Evolutionary conservation across 64 coral and sea anemone genomes (phyloP), one percentile per base, ranked within the genome.

Genomic region (Montipora capricornis): DNA sequence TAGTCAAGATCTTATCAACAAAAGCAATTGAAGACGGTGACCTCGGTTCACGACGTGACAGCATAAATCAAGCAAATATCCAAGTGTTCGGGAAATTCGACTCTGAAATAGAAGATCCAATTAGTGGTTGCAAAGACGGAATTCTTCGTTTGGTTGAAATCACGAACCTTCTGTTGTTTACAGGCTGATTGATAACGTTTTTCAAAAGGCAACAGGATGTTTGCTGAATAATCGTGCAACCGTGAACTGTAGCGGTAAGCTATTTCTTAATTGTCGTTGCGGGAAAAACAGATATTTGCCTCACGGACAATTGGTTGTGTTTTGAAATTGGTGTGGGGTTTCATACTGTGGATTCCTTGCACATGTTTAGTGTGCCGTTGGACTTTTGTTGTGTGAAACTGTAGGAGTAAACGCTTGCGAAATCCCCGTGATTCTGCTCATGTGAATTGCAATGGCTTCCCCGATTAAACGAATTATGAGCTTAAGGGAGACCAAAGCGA

Each of bases 401-500:
- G 6, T 46, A 16, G 44, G 17, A 51, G 16, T 14, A 14, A 82
- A 82, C 52, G 81, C 17, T 3, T 20, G 45, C 82, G 12, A 44
- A 47, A 86, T 37, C 19, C 82, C 62, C 57, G 24, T 58, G 26
- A 62, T 44, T 44, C 44, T 44, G 78, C 44, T 66, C 16, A 71
- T 2, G 24, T 50, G 67, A 48, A 86, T 64, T 64, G 14, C 46
- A 4, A 93, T 93, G 92, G 84, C 83, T 77, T 88, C 74, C 53
- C 84, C 92, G 77, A 80, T 93, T 51, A 87, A 80, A 15, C 80
- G 81, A 93, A 88, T 93, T 11, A 93, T 88, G 92, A 68, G 92
- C 61, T 24, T 78, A 48, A 44, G 82, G 45, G 82, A 86, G 66
- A 20, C 82, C 5, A 88, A 68, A 62, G 53, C 16, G 22, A 87